Percentiles rank a stretch among this genome's conserved stretches.
phyloP scores from a whole-genome alignment of 1,140 invertebrate genomes.

The Ctenoplectra terminalis region DNA sequence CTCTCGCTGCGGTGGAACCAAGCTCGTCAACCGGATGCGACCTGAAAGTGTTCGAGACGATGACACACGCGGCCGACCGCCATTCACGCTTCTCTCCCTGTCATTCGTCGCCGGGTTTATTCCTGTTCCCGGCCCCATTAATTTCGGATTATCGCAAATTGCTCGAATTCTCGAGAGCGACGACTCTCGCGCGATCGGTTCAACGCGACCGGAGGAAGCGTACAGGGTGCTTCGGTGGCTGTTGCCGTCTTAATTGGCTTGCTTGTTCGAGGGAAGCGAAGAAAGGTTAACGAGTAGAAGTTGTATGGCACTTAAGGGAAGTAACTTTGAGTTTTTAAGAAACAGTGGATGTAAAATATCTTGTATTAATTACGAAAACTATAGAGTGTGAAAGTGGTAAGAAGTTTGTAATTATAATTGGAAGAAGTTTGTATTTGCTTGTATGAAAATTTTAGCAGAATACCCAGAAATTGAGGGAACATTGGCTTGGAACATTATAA shows the following conservation, averaged over 20 bases:
- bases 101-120: slow-evolving; percentile 72
- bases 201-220: neutral
- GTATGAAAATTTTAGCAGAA: neutral
- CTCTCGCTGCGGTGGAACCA: slow-evolving; percentile 51
- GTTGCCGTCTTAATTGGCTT: slow-evolving; percentile 18
- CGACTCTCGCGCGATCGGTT: neutral
- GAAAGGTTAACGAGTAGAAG: slow-evolving; percentile 17
- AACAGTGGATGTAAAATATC: too few relatives aligned
- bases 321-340: neutral
- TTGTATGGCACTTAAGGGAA: neutral
- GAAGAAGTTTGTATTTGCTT: neutral
- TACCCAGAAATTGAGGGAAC: too few relatives aligned
- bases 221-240: too few relatives aligned
- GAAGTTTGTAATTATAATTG: neutral
- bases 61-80: slow-evolving; percentile 49
- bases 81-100: slow-evolving; percentile 49
- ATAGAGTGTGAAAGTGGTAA: too few relatives aligned
- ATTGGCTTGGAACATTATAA: neutral
- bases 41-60: slow-evolving; percentile 24
- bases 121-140: slow-evolving; percentile 66
- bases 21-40: slow-evolving; percentile 1
- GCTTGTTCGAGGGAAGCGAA: neutral
- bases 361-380: neutral
- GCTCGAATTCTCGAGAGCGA: slow-evolving; percentile 8
- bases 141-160: slow-evolving; percentile 72